These are phyloP conservation scores for Nothocercus julius DNA, from an alignment of 2,113 vertebrate species.

Conservation along the genomic window DNA sequence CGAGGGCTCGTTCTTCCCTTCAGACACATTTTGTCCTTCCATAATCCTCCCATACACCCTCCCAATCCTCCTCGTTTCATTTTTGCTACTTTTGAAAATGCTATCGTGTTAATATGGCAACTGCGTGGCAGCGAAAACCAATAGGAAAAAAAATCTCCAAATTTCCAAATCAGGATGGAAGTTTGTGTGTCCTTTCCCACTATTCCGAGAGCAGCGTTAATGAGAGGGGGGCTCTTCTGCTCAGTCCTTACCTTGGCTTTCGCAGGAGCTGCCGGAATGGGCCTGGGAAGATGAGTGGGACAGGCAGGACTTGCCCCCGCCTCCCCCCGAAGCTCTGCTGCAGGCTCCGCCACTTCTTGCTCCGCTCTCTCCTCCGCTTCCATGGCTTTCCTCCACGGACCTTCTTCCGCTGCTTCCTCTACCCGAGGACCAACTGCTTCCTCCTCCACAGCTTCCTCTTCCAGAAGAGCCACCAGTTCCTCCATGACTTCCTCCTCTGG, in stretches of 20 bases:
- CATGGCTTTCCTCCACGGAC: not conserved
- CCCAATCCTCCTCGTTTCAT: not conserved
- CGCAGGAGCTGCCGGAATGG: not conserved
- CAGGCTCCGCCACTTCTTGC: not conserved
- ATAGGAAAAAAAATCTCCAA: not conserved
- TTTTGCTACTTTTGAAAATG: not conserved
- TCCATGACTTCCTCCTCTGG: conserved; percentile 30
- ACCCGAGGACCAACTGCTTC: conserved; percentile 39
- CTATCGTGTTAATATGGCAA: not conserved
- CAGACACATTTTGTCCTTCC: not conserved
- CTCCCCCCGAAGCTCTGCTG: conserved; percentile 13
- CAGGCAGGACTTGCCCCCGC: conserved; percentile 26
- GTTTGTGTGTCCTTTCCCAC: not conserved
- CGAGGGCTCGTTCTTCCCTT: not conserved
- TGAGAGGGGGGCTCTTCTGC: not conserved
- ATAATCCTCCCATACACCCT: not conserved
- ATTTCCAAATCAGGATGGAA: not conserved
- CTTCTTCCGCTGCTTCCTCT: conserved; percentile 17
- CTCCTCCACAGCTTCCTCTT: conserved; percentile 2
- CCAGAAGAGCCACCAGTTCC: not conserved
- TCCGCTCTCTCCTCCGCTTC: not conserved
- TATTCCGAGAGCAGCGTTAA: not conserved
- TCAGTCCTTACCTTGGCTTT: conserved; percentile 45
- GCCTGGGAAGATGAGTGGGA: conserved; percentile 33
- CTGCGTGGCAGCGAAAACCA: not conserved